phyloP scores from a whole-genome alignment of 2,113 vertebrate genomes.

The Trochalopteron elliotii region DNA sequence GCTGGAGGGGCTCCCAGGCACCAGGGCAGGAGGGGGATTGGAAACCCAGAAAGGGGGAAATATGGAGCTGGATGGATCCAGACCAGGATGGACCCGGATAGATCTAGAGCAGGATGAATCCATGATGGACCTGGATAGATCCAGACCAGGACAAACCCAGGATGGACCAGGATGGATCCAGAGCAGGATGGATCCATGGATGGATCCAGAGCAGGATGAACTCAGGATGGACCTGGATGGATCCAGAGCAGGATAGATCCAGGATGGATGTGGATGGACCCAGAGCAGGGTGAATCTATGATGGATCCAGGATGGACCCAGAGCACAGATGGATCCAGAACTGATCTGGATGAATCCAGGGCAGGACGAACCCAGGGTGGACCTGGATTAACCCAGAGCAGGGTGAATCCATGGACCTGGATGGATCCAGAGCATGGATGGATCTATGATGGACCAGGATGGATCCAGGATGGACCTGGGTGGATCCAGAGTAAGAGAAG shows the following conservation, averaged over 20 bases:
- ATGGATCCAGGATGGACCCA: too few relatives aligned
- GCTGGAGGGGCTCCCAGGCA: not conserved
- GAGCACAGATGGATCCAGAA: not conserved
- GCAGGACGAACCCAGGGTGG: too few relatives aligned
- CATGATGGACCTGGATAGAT: not conserved
- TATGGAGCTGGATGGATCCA: not conserved
- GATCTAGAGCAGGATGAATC: not conserved
- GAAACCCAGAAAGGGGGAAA: not conserved
- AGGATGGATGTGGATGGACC: too few relatives aligned
- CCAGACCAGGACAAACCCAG: not conserved
- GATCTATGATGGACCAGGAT: not conserved
- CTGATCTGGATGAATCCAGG: not conserved
- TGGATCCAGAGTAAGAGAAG: not conserved
- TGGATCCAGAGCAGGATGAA: too few relatives aligned
- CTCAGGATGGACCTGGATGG: too few relatives aligned
- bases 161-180: not conserved
- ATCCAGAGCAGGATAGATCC: too few relatives aligned
- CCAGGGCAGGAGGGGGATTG: not conserved
- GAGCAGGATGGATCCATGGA: too few relatives aligned
- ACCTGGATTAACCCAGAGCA: too few relatives aligned
- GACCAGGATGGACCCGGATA: not conserved
- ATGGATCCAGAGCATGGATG: not conserved
- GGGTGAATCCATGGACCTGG: not conserved
- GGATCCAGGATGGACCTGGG: too few relatives aligned
- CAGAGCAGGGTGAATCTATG: too few relatives aligned